Evolutionary conservation across 2,888 invertebrate species (phyloP), one percentile per base, ranked within the genome.

Genomic region (Mesochorus sp.): DNA sequence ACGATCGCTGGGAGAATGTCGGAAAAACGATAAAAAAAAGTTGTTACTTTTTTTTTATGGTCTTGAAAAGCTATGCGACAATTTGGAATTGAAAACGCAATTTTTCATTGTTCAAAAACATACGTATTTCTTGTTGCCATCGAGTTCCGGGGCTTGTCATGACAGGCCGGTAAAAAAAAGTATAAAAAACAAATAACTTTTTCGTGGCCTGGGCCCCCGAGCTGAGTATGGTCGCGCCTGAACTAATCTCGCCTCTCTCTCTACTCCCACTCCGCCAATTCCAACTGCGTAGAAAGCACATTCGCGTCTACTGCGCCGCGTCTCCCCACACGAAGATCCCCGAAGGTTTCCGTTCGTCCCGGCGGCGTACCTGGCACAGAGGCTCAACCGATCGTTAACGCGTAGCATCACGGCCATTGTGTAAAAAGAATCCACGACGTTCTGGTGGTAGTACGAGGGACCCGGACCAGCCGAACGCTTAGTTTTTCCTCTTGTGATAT

Each of bases 401-500:
- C 86, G 88, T 84, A 84, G 84, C 83, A 73, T 70, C 78, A 83
- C 85, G 80, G 88, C 88, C 90, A 90, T 90, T 90, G 90, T 89
- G 90, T 87, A 87, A 87, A 89, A 89, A 89, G 89, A 86, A 87
- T 80, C 84, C 85, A 84, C 81, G 85, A 84, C 84, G 87, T 84
- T 85, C 84, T 88, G 89, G 83, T 88, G 87, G 90, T 89, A 87
- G 82, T 86, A 86, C 87, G 87, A 85, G 88, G 89, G 87, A 84
- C 82, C 80, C 82, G 82, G 85, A 84, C 80, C 79, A 83, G 81
- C 82, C 80, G 83, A 86, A 87, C 88, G 86, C 86, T 87, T 89
- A 89, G 89, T 89, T 90, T 88, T 88, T 88, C 88, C 88, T 88
- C 86, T 85, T 90, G 90, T 91, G 90, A 91, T 91, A 91, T 87